A percentile compares a stretch with the other conserved stretches of the same genome.
phyloP scores from a whole-genome alignment of 2,113 vertebrate species.

The Hepsetus odoe region DNA sequence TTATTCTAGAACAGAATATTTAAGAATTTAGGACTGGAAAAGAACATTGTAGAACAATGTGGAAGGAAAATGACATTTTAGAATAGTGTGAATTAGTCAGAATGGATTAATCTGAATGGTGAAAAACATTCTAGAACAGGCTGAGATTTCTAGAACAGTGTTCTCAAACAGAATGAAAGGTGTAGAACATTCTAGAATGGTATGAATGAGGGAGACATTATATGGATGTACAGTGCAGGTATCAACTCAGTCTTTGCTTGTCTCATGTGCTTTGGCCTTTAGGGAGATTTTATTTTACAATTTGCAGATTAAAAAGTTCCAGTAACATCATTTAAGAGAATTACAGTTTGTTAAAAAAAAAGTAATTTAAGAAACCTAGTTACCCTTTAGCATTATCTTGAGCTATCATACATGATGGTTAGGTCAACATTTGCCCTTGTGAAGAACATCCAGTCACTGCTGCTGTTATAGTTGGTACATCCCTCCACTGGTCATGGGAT shows the following conservation, averaged over 20 bases:
- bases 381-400: neutral
- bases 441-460: constrained; percentile 54
- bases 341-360: neutral
- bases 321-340: neutral
- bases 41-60: no score
- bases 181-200: no score
- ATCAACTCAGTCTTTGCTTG: neutral
- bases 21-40: no score
- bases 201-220: no score
- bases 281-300: no score
- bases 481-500: constrained; percentile 22
- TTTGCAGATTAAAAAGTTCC: neutral
- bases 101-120: no score
- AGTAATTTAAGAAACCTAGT: neutral
- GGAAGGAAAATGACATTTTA: no score
- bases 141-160: no score
- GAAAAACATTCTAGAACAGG: no score
- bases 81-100: neutral
- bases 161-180: no score
- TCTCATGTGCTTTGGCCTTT: neutral
- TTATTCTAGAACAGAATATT: no score
- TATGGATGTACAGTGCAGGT: no score
- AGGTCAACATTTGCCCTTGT: neutral
- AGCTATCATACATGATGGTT: neutral
- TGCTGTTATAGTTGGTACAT: constrained; percentile 20